phyloP scores from a whole-genome alignment of 2,113 vertebrate species.

The Porphyrio hochstetteri region DNA sequence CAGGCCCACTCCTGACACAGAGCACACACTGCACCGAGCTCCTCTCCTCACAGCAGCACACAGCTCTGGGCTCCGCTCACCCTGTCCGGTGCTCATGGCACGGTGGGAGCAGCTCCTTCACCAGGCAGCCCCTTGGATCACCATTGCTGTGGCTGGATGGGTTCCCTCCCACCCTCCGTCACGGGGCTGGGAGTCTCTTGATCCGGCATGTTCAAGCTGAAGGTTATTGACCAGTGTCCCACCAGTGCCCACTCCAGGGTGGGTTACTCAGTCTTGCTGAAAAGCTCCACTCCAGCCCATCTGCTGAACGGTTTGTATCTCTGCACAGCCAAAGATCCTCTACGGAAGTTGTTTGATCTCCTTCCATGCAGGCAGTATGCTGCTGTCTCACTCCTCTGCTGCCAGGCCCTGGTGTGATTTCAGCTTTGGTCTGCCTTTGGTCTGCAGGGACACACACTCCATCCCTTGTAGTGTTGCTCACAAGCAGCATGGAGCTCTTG shows the following conservation, averaged over 20 bases:
- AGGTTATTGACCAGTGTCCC: neutral
- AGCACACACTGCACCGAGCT: neutral
- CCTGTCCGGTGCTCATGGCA: accelerated
- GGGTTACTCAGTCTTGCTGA: neutral
- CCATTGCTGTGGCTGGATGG: neutral
- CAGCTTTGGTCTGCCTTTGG: neutral
- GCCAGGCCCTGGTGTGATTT: neutral
- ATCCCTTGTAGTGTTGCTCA: neutral
- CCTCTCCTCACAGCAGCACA: neutral
- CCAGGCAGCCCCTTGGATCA: neutral
- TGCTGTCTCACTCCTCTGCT: neutral
- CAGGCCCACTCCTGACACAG: neutral
- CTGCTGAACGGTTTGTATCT: neutral
- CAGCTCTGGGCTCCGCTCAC: neutral
- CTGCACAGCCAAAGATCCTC: neutral
- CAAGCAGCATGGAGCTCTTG: neutral
- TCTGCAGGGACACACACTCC: neutral
- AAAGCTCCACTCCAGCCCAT: neutral
- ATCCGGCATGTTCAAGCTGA: neutral
- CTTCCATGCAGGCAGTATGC: neutral
- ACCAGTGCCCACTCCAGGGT: neutral
- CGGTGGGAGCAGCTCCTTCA: neutral
- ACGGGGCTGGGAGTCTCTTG: neutral
- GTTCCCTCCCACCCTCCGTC: neutral
- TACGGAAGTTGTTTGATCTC: neutral